A percentile compares a stretch with the other conserved stretches of the same genome.
These are phyloP conservation scores for Gopherus flavomarginatus DNA, from an alignment of 2,113 vertebrate species.

Conservation along the genomic window DNA sequence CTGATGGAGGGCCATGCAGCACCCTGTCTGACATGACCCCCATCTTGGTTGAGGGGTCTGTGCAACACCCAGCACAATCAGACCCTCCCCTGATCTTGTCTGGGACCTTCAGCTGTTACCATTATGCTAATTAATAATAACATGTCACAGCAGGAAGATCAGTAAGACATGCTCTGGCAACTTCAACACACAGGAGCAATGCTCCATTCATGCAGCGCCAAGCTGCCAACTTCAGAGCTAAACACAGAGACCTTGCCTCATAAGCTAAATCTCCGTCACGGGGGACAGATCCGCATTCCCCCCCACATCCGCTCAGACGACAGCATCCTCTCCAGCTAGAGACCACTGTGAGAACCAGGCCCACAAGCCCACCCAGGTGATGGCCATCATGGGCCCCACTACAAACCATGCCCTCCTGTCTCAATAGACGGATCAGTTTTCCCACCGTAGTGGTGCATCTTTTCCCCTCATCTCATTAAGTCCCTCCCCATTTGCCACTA, in stretches of 20 bases:
- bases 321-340: background rate
- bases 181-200: background rate
- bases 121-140: background rate
- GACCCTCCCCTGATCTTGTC: background rate
- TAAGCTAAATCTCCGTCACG: background rate
- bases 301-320: background rate
- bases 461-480: background rate
- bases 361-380: background rate
- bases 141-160: background rate
- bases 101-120: background rate
- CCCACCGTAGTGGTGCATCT: background rate
- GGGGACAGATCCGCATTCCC: background rate
- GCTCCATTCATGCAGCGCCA: background rate
- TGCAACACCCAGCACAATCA: background rate
- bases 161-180: background rate
- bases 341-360: background rate
- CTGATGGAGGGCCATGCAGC: background rate
- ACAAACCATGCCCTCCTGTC: background rate
- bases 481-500: background rate
- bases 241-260: background rate
- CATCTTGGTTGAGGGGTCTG: background rate
- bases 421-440: background rate
- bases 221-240: background rate
- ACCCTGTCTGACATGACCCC: too few relatives aligned
- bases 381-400: background rate